These are phyloP conservation scores for Podabrus alpinus DNA, from an alignment of 2,888 invertebrate species.

Conservation along the genomic window DNA sequence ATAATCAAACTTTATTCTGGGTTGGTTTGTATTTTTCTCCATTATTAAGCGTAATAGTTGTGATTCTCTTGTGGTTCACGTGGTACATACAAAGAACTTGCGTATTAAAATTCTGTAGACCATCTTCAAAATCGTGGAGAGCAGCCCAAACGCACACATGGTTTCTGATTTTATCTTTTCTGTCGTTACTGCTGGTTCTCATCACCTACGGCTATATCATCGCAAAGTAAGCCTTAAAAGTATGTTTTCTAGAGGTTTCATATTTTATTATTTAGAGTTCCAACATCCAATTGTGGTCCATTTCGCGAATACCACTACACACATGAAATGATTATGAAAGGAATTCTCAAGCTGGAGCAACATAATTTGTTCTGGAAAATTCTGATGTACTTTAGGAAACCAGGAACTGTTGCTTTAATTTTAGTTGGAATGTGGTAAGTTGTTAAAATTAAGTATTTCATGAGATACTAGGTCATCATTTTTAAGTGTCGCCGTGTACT, in stretches of 20 bases:
- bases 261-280: slow-evolving; percentile 54
- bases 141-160: slow-evolving; percentile 79
- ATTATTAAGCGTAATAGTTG: slow-evolving; percentile 65
- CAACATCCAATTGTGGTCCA: slow-evolving; percentile 66
- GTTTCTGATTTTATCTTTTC: slow-evolving; percentile 69
- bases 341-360: slow-evolving; percentile 58
- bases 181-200: slow-evolving; percentile 66
- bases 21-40: slow-evolving; percentile 76
- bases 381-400: slow-evolving; percentile 60
- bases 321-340: slow-evolving; percentile 63
- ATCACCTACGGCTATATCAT: slow-evolving; percentile 68
- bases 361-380: slow-evolving; percentile 56
- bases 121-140: slow-evolving; percentile 68
- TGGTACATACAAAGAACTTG: slow-evolving; percentile 72
- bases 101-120: slow-evolving; percentile 68
- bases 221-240: slow-evolving; percentile 57
- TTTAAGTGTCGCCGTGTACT: slow-evolving; percentile 66
- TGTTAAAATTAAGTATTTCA: neutral
- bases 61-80: slow-evolving; percentile 70
- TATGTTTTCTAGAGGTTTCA: slow-evolving; percentile 5
- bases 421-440: slow-evolving; percentile 65
- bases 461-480: slow-evolving; percentile 11
- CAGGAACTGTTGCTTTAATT: slow-evolving; percentile 65
- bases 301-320: slow-evolving; percentile 62
- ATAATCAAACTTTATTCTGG: slow-evolving; percentile 81